Evolutionary conservation across 2,888 invertebrate genomes (phyloP).

Genomic region (Melipona beecheii): DNA sequence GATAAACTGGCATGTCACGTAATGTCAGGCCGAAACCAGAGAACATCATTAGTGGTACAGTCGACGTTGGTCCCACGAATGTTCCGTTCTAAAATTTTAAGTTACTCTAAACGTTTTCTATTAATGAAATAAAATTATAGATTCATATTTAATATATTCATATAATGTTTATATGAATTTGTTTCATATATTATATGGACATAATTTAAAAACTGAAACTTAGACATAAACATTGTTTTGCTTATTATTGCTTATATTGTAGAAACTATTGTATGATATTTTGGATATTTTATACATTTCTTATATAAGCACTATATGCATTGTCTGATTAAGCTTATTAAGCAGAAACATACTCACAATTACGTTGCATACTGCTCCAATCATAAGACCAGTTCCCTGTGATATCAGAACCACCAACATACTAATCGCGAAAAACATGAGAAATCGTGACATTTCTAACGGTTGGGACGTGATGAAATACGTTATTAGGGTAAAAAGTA

Average conservation of each 20-base stretch:
- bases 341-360: slow-evolving; percentile 87
- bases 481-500: slow-evolving; percentile 90
- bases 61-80: slow-evolving; percentile 95
- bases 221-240: too few species aligned
- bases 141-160: too few species aligned
- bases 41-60: slow-evolving; percentile 98
- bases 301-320: background rate
- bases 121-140: background rate
- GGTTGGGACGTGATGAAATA: slow-evolving; percentile 97
- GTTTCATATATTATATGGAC: background rate
- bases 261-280: too few species aligned
- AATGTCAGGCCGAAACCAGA: slow-evolving; percentile 97
- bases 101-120: background rate
- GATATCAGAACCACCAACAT: slow-evolving; percentile 94
- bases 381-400: slow-evolving; percentile 95
- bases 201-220: background rate
- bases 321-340: background rate
- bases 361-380: slow-evolving; percentile 94
- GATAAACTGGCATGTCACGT: slow-evolving; percentile 92
- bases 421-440: slow-evolving; percentile 94
- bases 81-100: slow-evolving; percentile 92
- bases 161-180: too few species aligned
- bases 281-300: background rate
- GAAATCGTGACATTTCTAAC: slow-evolving; percentile 90
- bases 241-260: too few species aligned